A percentile compares a stretch with the other conserved stretches of the same genome.
These are phyloP conservation scores for Hydrozoanthus gracilis DNA, from an alignment of 92 coral and sea anemone genomes.

Conservation along the genomic window DNA sequence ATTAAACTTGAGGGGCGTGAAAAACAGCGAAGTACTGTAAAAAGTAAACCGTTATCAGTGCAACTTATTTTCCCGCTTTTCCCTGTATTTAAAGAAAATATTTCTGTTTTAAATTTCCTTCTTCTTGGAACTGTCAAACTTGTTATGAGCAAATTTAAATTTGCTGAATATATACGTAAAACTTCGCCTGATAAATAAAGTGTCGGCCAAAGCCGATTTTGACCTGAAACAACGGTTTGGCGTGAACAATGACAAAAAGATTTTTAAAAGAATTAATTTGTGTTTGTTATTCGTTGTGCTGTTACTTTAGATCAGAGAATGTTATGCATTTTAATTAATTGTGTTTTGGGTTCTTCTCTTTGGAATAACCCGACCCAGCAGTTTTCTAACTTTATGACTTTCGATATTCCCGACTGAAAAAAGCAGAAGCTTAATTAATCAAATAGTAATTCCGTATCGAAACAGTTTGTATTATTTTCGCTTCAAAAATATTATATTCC, in stretches of 20 bases:
- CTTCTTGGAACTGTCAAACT: constrained; percentile 17
- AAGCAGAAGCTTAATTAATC: not conserved
- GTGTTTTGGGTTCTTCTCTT: not conserved
- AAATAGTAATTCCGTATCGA: not conserved
- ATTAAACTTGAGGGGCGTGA: not conserved
- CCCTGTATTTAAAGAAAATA: not conserved
- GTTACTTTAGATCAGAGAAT: constrained; percentile 13
- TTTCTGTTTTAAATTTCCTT: not conserved
- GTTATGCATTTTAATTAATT: constrained; percentile 11
- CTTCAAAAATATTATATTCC: not conserved
- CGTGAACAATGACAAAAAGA: constrained; percentile 2
- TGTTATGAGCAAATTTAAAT: not conserved
- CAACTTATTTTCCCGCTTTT: not conserved
- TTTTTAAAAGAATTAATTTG: constrained; percentile 5
- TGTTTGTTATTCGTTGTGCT: not conserved
- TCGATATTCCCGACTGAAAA: constrained; percentile 25
- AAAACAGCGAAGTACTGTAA: constrained; percentile 24
- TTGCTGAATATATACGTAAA: not conserved
- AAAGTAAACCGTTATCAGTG: constrained; percentile 19
- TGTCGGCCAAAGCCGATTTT: constrained; percentile 14
- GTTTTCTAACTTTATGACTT: constrained; percentile 21
- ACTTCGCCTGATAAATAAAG: not conserved
- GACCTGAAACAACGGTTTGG: constrained; percentile 8
- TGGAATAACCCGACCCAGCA: constrained; percentile 24
- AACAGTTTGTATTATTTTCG: constrained; percentile 17